Evolutionary conservation across 2,888 invertebrate species (phyloP).

Genomic region (Andrena marginata): DNA sequence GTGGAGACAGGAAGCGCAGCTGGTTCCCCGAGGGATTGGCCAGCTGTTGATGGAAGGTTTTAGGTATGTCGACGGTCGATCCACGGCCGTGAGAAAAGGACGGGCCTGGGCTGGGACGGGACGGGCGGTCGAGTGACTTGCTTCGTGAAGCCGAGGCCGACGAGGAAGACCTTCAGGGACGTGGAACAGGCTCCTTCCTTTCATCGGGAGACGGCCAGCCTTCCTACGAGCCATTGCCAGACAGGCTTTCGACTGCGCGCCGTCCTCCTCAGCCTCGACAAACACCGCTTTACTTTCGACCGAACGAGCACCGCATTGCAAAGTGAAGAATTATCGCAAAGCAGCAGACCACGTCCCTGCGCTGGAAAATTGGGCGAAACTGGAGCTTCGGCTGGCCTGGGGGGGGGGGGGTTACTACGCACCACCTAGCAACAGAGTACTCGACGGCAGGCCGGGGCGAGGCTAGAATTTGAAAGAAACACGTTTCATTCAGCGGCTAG

Average conservation of each 20-base stretch:
- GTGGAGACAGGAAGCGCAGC: constrained; percentile 79
- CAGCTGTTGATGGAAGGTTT: constrained; percentile 82
- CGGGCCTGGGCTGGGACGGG: constrained; percentile 68
- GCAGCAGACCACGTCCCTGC: neutral
- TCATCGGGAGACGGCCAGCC: constrained; percentile 58
- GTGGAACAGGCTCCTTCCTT: constrained; percentile 72
- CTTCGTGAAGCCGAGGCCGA: constrained; percentile 69
- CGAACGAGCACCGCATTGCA: neutral
- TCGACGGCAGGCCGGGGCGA: constrained; percentile 22
- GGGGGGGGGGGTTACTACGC: no score
- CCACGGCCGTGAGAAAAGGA: constrained; percentile 81
- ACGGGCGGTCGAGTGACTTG: constrained; percentile 70
- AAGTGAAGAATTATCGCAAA: neutral
- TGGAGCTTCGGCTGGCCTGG: neutral
- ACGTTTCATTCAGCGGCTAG: constrained; percentile 66
- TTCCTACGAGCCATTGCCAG: constrained; percentile 52
- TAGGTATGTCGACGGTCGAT: constrained; percentile 76
- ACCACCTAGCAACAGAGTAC: constrained; percentile 40
- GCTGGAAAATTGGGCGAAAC: neutral
- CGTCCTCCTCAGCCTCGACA: constrained; percentile 18
- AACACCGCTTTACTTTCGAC: constrained; percentile 13
- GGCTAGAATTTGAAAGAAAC: constrained; percentile 64
- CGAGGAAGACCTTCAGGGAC: constrained; percentile 75
- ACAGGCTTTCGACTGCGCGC: constrained; percentile 38
- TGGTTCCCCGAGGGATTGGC: constrained; percentile 79